Evolutionary conservation across 64 coral and sea anemone genomes (phyloP), one percentile per base, ranked within the genome.

Genomic region (Hydrozoanthus tunicans): DNA sequence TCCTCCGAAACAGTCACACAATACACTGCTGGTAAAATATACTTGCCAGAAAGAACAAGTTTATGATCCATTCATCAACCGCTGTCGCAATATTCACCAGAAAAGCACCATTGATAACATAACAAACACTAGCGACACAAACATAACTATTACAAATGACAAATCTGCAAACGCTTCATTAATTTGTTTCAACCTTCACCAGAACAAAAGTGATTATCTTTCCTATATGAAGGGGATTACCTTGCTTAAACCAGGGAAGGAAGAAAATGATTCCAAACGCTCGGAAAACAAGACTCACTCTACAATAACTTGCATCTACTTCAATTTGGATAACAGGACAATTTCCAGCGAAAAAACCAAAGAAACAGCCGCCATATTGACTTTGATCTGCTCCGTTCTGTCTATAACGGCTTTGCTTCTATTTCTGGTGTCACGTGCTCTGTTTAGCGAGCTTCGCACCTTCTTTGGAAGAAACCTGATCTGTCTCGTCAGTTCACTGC

Each of bases 131-230:
- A 67, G 64, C 64, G 64, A 67, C 12, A 67, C 64, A 67, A 67
- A 67, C 64, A 15, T 43, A 43, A 43, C 32, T 43, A 43, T 1
- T 43, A 43, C 64, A 67, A 67, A n/a, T 67, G n/a, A 67, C 7
- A 67, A 67, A n/a, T 67, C 64, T 67, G 64, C 64, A 67, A 67
- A 67, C 64, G n/a, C 64, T 67, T 67, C 64, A n/a, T n/a, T 67
- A 67, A 67, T 67, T 6, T 67, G 64, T 67, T n/a, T n/a, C 64
- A 67, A 67, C n/a, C 64, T 67, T n/a, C 64, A 15, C 12, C 64
- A 67, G 12, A 67, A 67, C 64, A 67, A 67, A 11, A 67, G 64
- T 67, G n/a, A 67, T 15, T n/a, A 15, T 6, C 64, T 67, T 67
- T 67, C 64, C n/a, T 67, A 67, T n/a, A 67, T 15, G n/a, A 67